Percentiles rank a stretch among this genome's conserved stretches.
These are phyloP conservation scores for Galeruca laticollis DNA, from an alignment of 2,888 invertebrate genomes.

Conservation along the genomic window DNA sequence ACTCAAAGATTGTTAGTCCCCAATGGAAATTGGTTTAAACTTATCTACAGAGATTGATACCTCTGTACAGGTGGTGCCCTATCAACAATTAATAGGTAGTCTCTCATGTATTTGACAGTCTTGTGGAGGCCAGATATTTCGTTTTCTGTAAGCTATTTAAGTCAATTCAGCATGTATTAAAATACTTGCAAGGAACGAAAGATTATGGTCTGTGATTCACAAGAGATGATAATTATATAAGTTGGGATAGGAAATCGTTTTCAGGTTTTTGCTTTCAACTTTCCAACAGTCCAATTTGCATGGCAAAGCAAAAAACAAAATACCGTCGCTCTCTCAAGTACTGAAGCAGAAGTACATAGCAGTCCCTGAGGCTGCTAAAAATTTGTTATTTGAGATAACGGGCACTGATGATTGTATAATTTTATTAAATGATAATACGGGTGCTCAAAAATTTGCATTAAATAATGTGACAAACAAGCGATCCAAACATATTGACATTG, in stretches of 20 bases:
- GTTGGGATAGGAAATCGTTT: conserved; percentile 7
- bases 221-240: conserved; percentile 4
- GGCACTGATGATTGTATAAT: background rate
- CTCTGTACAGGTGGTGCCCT: conserved; percentile 37
- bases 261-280: conserved; percentile 40
- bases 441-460: background rate
- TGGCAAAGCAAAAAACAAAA: no score
- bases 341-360: no score
- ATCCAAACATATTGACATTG: background rate
- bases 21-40: conserved; percentile 30
- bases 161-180: conserved; percentile 40
- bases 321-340: no score
- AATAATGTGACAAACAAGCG: background rate
- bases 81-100: conserved; percentile 47
- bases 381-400: conserved; percentile 34
- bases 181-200: no score
- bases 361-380: no score
- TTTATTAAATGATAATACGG: conserved; percentile 9
- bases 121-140: conserved; percentile 49
- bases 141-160: conserved; percentile 45
- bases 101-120: conserved; percentile 37
- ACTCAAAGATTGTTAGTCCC: conserved; percentile 27
- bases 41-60: conserved; percentile 21
- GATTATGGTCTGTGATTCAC: no score
- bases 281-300: no score